Conservation (phyloP, 2,113 vertebrate species). For the Rhinopithecus roxellana region DNA sequence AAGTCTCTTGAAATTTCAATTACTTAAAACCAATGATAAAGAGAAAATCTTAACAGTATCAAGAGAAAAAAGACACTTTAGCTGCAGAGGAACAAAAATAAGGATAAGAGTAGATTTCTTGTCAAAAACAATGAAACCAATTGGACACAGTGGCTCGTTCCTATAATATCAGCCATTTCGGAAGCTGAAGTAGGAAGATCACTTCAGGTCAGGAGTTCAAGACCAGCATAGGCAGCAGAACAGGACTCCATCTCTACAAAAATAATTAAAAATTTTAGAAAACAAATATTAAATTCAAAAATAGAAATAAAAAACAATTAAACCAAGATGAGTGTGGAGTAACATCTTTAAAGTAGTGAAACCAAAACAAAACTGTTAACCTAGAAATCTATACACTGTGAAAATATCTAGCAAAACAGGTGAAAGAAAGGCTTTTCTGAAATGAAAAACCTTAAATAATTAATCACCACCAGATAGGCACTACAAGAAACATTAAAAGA, state of each 20-base stretch:
- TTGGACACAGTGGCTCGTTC: no score
- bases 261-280: no score
- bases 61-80: neutral
- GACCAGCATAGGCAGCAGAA: no score
- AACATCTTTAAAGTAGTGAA: neutral
- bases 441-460: constrained; percentile 28
- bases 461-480: neutral
- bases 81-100: neutral
- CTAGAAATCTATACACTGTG: neutral
- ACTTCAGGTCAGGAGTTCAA: no score
- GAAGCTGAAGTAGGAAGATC: no score
- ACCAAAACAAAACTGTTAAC: neutral
- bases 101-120: neutral
- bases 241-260: no score
- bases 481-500: neutral
- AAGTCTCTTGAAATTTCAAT: neutral
- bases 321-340: neutral
- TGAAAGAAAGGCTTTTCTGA: neutral
- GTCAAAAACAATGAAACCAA: neutral
- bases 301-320: no score
- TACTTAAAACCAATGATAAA: constrained; percentile 4
- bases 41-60: neutral
- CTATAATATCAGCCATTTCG: no score
- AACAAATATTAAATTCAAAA: no score
- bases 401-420: neutral